A percentile compares a stretch with the other conserved stretches of the same genome.
phyloP scores from a whole-genome alignment of 64 coral and sea anemone genomes.

The Stichodactyla helianthus region DNA sequence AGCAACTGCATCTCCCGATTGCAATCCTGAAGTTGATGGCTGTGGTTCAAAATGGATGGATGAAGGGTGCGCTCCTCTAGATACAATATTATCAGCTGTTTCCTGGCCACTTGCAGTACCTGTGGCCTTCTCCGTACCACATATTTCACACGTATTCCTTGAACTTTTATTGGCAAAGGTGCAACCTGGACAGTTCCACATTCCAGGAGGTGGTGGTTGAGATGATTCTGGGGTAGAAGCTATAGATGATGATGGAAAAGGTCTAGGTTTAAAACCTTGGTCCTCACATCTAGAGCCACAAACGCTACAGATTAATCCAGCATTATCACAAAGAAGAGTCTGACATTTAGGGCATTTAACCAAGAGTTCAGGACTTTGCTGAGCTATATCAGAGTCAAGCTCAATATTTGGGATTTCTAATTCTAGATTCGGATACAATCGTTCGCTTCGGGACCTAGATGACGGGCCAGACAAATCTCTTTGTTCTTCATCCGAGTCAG shows the following conservation, averaged over 20 bases:
- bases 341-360: conserved; percentile 86
- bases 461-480: background rate
- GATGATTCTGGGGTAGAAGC: conserved; percentile 33
- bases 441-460: background rate
- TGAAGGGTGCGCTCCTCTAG: background rate
- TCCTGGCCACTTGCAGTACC: background rate
- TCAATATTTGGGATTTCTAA: conserved; percentile 57
- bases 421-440: conserved; percentile 46
- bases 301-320: conserved; percentile 53
- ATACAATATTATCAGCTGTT: background rate
- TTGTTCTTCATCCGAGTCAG: conserved; percentile 10
- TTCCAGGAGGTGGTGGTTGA: background rate
- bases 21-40: conserved; percentile 5
- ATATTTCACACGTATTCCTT: conserved; percentile 38
- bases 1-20: background rate
- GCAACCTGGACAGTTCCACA: conserved; percentile 69
- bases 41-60: background rate
- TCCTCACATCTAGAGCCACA: conserved; percentile 63
- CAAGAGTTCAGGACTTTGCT: conserved; percentile 60
- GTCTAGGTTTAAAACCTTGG: conserved; percentile 86
- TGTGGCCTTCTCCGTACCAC: conserved; percentile 7
- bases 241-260: conserved; percentile 84
- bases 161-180: conserved; percentile 61
- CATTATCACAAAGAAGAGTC: conserved; percentile 86
- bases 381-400: conserved; percentile 51